Evolutionary conservation across 2,888 invertebrate species (phyloP).

Genomic region (Leptinotarsa juncta): DNA sequence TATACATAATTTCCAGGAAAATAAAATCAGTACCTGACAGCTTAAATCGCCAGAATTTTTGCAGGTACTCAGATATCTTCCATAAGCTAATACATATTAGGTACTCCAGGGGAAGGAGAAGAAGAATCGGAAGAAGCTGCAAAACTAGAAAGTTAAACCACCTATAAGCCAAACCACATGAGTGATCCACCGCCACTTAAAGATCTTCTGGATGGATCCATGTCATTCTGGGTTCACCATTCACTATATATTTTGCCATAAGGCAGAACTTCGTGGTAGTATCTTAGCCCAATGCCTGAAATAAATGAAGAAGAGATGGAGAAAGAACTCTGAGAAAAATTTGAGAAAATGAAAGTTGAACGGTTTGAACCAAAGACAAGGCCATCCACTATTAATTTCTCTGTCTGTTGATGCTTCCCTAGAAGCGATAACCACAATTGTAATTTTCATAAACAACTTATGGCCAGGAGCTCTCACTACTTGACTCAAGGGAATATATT

Average conservation of each 20-base stretch:
- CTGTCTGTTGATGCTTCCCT: no score
- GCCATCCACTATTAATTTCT: conserved; percentile 71
- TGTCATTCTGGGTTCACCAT: conserved; percentile 89
- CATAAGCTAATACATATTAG: conserved; percentile 78
- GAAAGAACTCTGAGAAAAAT: conserved; percentile 62
- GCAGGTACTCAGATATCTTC: conserved; percentile 86
- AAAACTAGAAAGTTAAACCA: conserved; percentile 55
- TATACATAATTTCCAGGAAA: conserved; percentile 87
- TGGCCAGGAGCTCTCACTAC: conserved; percentile 91
- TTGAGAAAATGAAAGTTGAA: conserved; percentile 69
- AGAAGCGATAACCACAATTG: conserved; percentile 73
- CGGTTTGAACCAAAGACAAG: conserved; percentile 74
- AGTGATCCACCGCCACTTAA: conserved; percentile 79
- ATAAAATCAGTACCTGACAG: conserved; percentile 84
- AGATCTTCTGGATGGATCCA: conserved; percentile 75
- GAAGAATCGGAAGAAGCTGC: conserved; percentile 65
- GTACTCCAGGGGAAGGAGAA: conserved; percentile 74
- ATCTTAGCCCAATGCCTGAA: conserved; percentile 67
- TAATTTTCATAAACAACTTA: conserved; percentile 78
- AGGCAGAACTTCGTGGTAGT: conserved; percentile 82
- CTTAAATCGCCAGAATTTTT: conserved; percentile 86
- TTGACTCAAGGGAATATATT: conserved; percentile 65
- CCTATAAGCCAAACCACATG: conserved; percentile 72
- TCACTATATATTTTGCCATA: conserved; percentile 81
- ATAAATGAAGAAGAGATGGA: conserved; percentile 61